Conservation (phyloP, 2,888 invertebrate species). For the Drosophila siamana region DNA sequence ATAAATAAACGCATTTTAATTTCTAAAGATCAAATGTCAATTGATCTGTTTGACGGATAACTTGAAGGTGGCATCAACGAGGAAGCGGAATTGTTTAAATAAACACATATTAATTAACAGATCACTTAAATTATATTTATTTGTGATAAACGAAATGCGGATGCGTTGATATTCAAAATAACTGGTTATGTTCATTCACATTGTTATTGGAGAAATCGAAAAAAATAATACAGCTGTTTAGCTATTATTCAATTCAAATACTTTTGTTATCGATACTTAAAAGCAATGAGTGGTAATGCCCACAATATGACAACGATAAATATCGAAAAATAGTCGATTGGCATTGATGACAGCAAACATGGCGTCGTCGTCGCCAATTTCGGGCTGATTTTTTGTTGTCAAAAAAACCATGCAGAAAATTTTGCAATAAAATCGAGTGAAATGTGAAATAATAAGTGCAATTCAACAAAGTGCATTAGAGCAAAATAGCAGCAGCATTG, state of each 20-base stretch:
- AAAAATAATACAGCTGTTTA: too few species aligned
- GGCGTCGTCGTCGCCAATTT: constrained; percentile 69
- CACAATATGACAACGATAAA: constrained; percentile 17
- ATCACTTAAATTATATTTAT: not conserved
- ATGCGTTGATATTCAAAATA: not conserved
- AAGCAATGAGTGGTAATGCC: not conserved
- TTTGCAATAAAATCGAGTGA: constrained; percentile 46
- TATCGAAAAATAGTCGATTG: constrained; percentile 48
- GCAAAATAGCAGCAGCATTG: constrained; percentile 32
- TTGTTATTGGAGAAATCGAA: too few species aligned
- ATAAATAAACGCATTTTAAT: constrained; percentile 29
- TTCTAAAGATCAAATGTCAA: not conserved
- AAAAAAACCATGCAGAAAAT: constrained; percentile 32
- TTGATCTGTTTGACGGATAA: not conserved
- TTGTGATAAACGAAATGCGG: not conserved
- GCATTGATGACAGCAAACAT: constrained; percentile 58
- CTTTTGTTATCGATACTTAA: constrained; percentile 7
- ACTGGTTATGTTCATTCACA: not conserved
- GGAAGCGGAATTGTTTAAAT: not conserved
- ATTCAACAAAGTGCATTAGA: constrained; percentile 40
- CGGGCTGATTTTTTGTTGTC: constrained; percentile 56
- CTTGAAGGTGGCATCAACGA: not conserved
- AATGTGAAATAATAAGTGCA: constrained; percentile 55
- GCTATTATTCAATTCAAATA: too few species aligned
- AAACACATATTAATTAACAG: not conserved